A percentile compares a stretch with the other conserved stretches of the same genome.
Conservation (phyloP, 2,888 invertebrate species). For the Incurvaria masculella region DNA sequence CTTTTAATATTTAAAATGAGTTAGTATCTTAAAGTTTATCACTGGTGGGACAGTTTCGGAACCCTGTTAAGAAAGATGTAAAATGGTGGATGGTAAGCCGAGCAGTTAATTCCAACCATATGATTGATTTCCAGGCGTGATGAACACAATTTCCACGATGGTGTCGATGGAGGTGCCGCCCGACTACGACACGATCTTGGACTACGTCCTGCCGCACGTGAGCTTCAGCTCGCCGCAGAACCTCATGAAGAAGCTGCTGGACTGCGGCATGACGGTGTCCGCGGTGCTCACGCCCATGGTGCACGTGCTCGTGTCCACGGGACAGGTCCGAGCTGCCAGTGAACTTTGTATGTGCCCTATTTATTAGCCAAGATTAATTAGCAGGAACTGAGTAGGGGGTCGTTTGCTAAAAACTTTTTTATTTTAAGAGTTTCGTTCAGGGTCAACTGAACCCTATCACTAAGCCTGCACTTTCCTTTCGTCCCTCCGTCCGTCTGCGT, state of each 20-base stretch:
- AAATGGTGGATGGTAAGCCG: no score
- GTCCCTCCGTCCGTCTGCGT: no score
- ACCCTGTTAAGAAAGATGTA: no score
- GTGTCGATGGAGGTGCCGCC: slow-evolving; percentile 46
- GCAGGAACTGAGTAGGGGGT: no score
- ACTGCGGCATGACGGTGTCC: slow-evolving; percentile 33
- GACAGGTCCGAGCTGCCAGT: slow-evolving; percentile 41
- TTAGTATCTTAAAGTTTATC: no score
- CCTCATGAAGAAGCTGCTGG: slow-evolving; percentile 48
- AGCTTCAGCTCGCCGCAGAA: slow-evolving; percentile 46
- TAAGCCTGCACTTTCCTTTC: background rate
- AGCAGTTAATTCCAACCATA: background rate
- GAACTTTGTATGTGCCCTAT: slow-evolving; percentile 45
- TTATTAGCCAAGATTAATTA: no score
- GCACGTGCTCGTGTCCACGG: slow-evolving; percentile 38
- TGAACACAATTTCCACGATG: slow-evolving; percentile 54
- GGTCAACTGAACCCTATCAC: background rate
- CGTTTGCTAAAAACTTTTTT: no score
- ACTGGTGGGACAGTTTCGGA: no score
- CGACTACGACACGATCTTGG: slow-evolving; percentile 55
- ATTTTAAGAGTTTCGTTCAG: background rate
- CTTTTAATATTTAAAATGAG: no score
- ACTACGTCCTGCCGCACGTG: slow-evolving; percentile 54
- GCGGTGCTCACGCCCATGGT: slow-evolving; percentile 46
- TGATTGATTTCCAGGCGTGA: slow-evolving; percentile 41